Percentiles rank a stretch among this genome's conserved stretches.
phyloP scores from a whole-genome alignment of 2,113 vertebrate genomes.

The Saccopteryx bilineata region DNA sequence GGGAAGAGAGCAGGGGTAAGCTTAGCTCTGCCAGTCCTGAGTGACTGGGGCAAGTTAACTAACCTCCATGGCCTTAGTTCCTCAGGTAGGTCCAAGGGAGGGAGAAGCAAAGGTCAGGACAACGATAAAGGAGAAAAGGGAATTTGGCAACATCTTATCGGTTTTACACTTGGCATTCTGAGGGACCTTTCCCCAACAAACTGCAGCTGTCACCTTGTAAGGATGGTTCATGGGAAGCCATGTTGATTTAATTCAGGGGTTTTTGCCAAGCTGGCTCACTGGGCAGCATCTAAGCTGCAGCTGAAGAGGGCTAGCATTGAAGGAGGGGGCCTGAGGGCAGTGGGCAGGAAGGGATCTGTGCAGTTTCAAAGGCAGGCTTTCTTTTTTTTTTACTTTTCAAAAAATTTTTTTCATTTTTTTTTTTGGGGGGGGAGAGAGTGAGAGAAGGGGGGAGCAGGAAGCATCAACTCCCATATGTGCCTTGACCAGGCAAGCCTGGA shows the following conservation, averaged over 20 bases:
- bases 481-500: too few relatives aligned
- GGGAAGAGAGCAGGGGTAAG: neutral
- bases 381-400: too few relatives aligned
- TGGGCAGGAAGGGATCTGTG: neutral
- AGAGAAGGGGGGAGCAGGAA: too few relatives aligned
- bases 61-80: neutral
- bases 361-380: slow-evolving; percentile 27
- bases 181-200: neutral
- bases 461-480: too few relatives aligned
- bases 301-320: neutral
- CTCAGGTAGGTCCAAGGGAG: neutral
- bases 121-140: neutral
- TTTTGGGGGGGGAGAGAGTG: too few relatives aligned
- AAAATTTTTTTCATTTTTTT: too few relatives aligned
- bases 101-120: neutral
- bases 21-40: neutral
- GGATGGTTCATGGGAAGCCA: too few relatives aligned
- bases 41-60: neutral
- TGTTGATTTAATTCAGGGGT: neutral
- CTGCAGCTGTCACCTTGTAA: neutral
- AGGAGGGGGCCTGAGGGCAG: neutral
- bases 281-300: neutral
- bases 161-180: neutral
- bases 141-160: neutral
- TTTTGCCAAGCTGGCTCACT: neutral